Conservation (phyloP, 2,113 vertebrate species). For the Labeo catla region DNA sequence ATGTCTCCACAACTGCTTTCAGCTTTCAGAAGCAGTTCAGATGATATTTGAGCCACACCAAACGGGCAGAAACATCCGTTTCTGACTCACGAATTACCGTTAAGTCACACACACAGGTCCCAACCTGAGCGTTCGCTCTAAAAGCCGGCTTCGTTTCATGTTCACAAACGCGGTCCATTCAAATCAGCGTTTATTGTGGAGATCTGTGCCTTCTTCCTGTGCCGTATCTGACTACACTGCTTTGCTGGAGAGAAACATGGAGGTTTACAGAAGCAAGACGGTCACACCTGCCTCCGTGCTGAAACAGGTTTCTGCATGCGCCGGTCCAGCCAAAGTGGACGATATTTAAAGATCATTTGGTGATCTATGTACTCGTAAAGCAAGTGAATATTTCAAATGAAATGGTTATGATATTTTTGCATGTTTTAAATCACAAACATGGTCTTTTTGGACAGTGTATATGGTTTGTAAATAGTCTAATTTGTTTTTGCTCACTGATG, state of each 20-base stretch:
- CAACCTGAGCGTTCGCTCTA: background rate
- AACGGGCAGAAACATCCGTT: background rate
- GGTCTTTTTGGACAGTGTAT: constrained; percentile 80
- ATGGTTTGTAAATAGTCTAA: constrained; percentile 82
- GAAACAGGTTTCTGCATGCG: constrained; percentile 44
- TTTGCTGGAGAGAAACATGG: background rate
- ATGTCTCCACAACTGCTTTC: background rate
- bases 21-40: background rate
- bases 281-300: background rate
- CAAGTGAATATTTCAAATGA: constrained; percentile 79
- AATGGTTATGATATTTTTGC: constrained; percentile 74
- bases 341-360: constrained; percentile 75
- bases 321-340: constrained; percentile 73
- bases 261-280: constrained; percentile 12
- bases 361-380: constrained; percentile 69
- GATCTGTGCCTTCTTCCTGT: constrained; percentile 11
- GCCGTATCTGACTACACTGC: background rate
- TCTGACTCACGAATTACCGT: background rate
- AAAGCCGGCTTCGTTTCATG: background rate
- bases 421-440: constrained; percentile 74
- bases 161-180: background rate
- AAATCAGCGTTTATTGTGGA: background rate
- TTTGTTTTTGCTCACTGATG: constrained; percentile 62
- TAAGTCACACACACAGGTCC: background rate
- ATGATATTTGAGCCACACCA: too few relatives aligned